Conservation (phyloP, 2,888 invertebrate species). For the Noctua pronuba region DNA sequence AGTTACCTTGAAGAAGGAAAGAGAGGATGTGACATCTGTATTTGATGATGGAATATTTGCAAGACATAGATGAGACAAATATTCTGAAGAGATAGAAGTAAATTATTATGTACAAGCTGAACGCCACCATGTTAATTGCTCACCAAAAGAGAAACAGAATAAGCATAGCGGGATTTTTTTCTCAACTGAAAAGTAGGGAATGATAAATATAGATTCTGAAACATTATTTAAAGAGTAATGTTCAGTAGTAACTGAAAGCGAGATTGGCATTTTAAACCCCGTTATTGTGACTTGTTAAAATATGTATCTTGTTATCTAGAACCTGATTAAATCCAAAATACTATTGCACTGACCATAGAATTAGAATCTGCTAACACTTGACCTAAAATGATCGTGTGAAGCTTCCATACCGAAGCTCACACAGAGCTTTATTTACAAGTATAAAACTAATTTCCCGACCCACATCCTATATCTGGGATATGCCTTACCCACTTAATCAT, state of each 20-base stretch:
- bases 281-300: background rate
- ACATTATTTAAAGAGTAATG: background rate
- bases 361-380: background rate
- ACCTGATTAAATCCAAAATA: background rate
- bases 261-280: too few species aligned
- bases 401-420: background rate
- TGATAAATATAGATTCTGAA: background rate
- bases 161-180: too few species aligned
- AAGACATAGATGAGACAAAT: background rate
- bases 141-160: background rate
- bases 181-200: background rate
- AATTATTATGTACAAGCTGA: background rate
- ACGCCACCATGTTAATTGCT: background rate
- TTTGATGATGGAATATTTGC: background rate
- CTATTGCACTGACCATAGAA: background rate
- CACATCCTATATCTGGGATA: background rate
- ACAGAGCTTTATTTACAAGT: slow-evolving; percentile 1
- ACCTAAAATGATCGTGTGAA: background rate
- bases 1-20: slow-evolving; percentile 24
- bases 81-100: background rate
- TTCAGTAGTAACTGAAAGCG: background rate
- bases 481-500: background rate
- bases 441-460: background rate
- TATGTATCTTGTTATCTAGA: background rate
- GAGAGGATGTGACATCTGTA: slow-evolving; percentile 45